A percentile compares a stretch with the other conserved stretches of the same genome.
Evolutionary conservation across 2,113 vertebrate genomes (phyloP).

Genomic region (Muntiacus muntjak): DNA sequence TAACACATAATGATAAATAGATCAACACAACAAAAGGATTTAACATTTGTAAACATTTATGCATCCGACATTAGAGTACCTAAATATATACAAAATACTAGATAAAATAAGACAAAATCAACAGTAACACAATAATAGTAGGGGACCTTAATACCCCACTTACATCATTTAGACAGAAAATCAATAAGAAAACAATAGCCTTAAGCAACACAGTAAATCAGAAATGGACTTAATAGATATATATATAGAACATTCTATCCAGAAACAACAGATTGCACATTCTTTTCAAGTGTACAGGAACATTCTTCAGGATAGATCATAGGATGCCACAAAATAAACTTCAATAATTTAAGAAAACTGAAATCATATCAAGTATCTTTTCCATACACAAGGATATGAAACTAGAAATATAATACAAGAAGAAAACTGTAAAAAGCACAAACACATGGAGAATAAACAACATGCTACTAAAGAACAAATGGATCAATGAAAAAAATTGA

Average conservation of each 20-base stretch:
- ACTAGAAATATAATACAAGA: neutral
- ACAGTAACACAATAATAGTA: neutral
- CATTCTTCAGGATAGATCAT: neutral
- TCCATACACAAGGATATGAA: neutral
- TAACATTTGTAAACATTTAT: neutral
- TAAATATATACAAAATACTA: neutral
- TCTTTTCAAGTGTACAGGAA: neutral
- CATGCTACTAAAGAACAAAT: neutral
- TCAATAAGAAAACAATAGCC: neutral
- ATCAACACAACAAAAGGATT: neutral
- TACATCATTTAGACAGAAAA: neutral
- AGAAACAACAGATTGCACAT: neutral
- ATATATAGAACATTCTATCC: neutral
- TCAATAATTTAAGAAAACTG: neutral
- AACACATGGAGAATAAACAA: neutral
- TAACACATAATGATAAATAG: neutral
- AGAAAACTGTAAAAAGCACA: neutral
- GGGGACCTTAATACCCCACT: neutral
- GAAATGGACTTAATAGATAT: neutral
- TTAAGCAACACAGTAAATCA: neutral
- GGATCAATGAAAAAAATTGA: neutral
- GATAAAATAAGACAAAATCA: neutral
- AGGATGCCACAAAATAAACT: neutral
- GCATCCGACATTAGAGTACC: neutral
- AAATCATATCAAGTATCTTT: neutral